Evolutionary conservation across 2,797 vertebrate species (phyloP).

Genomic region (Chrysolophus pictus): DNA sequence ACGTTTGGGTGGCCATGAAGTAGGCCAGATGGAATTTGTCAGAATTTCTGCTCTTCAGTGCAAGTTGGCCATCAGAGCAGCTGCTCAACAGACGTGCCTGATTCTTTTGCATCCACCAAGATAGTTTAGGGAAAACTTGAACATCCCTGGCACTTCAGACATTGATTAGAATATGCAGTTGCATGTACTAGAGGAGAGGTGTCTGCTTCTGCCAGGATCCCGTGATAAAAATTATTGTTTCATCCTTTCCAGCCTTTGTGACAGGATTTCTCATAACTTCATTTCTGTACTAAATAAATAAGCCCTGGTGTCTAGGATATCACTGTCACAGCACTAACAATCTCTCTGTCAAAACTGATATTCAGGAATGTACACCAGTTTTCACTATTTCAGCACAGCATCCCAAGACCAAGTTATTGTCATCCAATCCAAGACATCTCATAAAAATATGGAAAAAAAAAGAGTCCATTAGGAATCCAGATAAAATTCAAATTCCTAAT

Average conservation of each 20-base stretch:
- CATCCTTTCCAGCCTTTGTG: neutral
- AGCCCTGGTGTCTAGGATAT: neutral
- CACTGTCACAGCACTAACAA: neutral
- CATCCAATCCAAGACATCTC: neutral
- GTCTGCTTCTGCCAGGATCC: neutral
- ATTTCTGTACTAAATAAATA: slow-evolving; percentile 5
- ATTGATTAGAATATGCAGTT: neutral
- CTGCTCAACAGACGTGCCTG: neutral
- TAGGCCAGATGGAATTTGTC: neutral
- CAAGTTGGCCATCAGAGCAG: slow-evolving; percentile 4
- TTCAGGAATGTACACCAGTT: neutral
- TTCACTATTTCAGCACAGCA: neutral
- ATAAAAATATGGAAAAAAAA: neutral
- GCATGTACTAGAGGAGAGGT: neutral
- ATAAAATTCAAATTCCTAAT: neutral
- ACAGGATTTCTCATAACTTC: slow-evolving; percentile 5
- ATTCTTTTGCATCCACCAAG: slow-evolving; percentile 34
- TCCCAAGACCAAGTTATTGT: neutral
- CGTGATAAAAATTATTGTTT: slow-evolving; percentile 20
- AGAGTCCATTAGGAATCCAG: neutral
- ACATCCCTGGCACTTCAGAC: neutral
- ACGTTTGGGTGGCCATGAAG: neutral
- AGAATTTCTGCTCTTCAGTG: neutral
- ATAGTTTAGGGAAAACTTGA: slow-evolving; percentile 18
- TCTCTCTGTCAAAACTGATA: neutral